These are phyloP conservation scores for Drosophila longiperda DNA, from an alignment of 2,888 invertebrate genomes.

Conservation along the genomic window DNA sequence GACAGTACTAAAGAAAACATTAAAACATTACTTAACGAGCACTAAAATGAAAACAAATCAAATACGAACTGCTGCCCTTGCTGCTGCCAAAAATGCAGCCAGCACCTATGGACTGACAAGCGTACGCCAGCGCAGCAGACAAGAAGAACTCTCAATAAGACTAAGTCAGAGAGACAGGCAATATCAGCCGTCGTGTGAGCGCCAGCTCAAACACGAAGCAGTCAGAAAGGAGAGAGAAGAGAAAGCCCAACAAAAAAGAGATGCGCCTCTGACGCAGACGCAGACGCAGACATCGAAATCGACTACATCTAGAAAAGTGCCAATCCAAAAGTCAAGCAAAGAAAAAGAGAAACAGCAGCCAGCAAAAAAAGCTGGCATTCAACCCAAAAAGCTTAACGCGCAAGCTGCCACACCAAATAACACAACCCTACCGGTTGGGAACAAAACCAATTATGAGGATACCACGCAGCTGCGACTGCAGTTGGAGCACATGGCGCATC, in stretches of 20 bases:
- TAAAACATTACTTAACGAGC: constrained; percentile 27
- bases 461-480: constrained; percentile 55
- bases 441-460: constrained; percentile 15
- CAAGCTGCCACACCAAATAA: neutral
- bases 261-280: neutral
- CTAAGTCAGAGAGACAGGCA: constrained; percentile 9
- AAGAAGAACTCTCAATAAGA: constrained; percentile 24
- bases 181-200: constrained; percentile 44
- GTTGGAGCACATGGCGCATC: constrained; percentile 75
- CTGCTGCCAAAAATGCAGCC: neutral
- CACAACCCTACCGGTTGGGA: neutral
- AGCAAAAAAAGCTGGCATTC: neutral
- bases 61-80: constrained; percentile 33
- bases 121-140: constrained; percentile 25
- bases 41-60: constrained; percentile 53
- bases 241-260: constrained; percentile 40
- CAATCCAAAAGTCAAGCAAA: neutral
- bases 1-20: constrained; percentile 26
- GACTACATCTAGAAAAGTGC: constrained; percentile 4
- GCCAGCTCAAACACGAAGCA: constrained; percentile 55
- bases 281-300: constrained; percentile 2
- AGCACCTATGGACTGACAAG: neutral
- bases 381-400: neutral
- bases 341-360: constrained; percentile 4
- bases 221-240: constrained; percentile 49